Conservation (phyloP, 2,113 vertebrate genomes). For the Scopus umbretta region DNA sequence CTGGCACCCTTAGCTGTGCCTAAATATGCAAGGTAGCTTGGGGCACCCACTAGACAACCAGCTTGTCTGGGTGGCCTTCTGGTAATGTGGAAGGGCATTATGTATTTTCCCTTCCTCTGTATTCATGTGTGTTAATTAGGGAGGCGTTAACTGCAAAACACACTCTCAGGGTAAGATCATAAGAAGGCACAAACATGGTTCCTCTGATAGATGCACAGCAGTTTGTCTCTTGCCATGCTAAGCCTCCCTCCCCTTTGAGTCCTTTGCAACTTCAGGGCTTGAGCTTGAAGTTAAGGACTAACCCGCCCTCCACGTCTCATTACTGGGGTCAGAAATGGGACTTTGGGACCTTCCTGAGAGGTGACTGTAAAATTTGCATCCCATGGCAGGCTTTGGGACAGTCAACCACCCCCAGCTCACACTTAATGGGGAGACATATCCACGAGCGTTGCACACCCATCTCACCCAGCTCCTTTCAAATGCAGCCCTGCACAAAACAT, state of each 20-base stretch:
- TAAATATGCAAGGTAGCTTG: not conserved
- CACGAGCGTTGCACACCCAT: not conserved
- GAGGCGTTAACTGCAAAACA: not conserved
- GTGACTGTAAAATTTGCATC: not conserved
- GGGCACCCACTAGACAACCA: not conserved
- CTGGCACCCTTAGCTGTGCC: not conserved
- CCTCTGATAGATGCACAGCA: not conserved
- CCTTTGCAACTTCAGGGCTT: not conserved
- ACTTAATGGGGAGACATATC: not conserved
- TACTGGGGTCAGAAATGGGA: not conserved
- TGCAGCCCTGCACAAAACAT: not conserved
- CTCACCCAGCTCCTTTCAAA: not conserved
- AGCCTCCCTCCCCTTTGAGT: not conserved
- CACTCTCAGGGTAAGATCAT: not conserved
- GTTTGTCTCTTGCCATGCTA: not conserved
- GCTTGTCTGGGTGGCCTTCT: not conserved
- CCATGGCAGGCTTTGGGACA: not conserved
- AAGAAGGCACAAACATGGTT: rapidly evolving
- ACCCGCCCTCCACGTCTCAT: not conserved
- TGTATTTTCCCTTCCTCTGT: not conserved
- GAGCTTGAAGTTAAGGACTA: not conserved
- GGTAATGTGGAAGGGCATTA: not conserved
- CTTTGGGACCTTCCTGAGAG: not conserved
- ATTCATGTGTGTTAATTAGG: not conserved
- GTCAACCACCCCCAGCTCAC: not conserved